These are phyloP conservation scores for Blastobasis lacticolella DNA, from an alignment of 2,888 invertebrate genomes.

Conservation along the genomic window DNA sequence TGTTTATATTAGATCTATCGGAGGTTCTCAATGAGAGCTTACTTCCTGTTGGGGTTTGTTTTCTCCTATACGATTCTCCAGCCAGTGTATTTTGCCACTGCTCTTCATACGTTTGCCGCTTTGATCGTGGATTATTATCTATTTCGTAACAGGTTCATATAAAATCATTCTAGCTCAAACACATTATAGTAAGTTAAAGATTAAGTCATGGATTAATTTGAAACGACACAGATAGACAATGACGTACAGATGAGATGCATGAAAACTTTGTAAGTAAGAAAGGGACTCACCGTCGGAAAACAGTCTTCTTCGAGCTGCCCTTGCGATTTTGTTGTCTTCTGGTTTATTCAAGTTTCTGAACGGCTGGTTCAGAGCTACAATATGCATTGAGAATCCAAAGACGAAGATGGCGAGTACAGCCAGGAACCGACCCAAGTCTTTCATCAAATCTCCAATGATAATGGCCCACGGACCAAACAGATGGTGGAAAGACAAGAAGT, in stretches of 20 bases:
- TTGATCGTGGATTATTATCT: conserved; percentile 58
- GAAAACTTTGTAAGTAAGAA: conserved; percentile 16
- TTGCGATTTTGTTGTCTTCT: conserved; percentile 75
- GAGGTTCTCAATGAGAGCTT: conserved; percentile 59
- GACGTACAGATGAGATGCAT: conserved; percentile 1
- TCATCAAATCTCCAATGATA: conserved; percentile 96
- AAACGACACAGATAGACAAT: neutral
- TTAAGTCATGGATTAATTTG: neutral
- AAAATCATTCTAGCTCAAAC: too few species aligned
- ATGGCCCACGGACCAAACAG: conserved; percentile 99
- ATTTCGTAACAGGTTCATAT: conserved; percentile 32
- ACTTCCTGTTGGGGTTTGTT: conserved; percentile 78
- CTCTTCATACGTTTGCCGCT: conserved; percentile 56
- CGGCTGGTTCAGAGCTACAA: conserved; percentile 96
- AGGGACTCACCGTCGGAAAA: conserved; percentile 83
- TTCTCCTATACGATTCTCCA: conserved; percentile 75
- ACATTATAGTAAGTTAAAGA: neutral
- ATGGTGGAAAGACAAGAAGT: conserved; percentile 98
- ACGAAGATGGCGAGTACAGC: conserved; percentile 98
- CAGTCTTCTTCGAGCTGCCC: conserved; percentile 66
- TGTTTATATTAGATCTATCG: conserved; percentile 16
- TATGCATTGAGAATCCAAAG: conserved; percentile 98
- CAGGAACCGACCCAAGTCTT: conserved; percentile 95
- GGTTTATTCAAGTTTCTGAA: conserved; percentile 81
- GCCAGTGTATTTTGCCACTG: conserved; percentile 50